Conservation (phyloP, 2,797 vertebrate species). For the Hybognathus amarus region DNA sequence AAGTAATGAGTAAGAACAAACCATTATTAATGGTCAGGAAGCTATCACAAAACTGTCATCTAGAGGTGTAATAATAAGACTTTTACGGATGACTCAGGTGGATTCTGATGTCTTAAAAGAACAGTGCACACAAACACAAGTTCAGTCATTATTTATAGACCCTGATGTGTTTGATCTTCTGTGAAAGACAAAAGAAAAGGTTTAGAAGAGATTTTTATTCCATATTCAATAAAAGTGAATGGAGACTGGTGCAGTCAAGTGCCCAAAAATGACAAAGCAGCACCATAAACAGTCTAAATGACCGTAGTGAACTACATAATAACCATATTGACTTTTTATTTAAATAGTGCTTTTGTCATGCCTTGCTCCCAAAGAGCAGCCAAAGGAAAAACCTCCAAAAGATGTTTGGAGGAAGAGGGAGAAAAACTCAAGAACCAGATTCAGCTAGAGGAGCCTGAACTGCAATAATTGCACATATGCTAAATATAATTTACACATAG, state of each 20-base stretch:
- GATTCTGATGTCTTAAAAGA: background rate
- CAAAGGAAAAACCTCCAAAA: slow-evolving; percentile 8
- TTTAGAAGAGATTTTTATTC: background rate
- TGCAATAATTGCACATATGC: slow-evolving; percentile 8
- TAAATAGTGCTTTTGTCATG: background rate
- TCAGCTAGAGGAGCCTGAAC: background rate
- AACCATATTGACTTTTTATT: background rate
- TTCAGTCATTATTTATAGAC: background rate
- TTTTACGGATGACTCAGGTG: background rate
- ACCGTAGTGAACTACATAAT: background rate
- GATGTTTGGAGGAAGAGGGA: background rate
- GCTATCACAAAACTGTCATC: background rate
- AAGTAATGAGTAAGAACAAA: background rate
- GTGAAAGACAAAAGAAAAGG: background rate
- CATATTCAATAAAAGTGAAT: background rate
- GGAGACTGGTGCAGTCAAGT: background rate
- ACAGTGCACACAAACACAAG: background rate
- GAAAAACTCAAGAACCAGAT: slow-evolving; percentile 1
- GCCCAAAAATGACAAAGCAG: slow-evolving; percentile 9
- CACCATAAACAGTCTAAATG: background rate
- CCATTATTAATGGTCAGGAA: background rate
- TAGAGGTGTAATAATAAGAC: background rate
- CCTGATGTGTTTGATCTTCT: background rate
- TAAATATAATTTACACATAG: slow-evolving; percentile 1
- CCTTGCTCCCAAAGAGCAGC: background rate